A percentile compares a stretch with the other conserved stretches of the same genome.
Evolutionary conservation across 2,888 invertebrate genomes (phyloP).

Genomic region (Tortricodes alternella): DNA sequence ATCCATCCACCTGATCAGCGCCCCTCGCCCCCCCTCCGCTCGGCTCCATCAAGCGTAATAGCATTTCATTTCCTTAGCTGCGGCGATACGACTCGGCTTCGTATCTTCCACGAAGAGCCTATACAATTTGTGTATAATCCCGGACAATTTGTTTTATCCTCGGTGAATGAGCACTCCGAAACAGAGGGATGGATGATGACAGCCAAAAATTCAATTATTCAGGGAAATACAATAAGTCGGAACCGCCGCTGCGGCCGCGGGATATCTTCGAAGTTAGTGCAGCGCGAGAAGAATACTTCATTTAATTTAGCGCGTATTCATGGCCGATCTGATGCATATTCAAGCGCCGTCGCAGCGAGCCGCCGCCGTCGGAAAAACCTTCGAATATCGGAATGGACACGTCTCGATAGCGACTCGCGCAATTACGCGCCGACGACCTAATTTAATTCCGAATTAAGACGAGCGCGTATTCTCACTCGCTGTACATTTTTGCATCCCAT

Average conservation of each 20-base stretch:
- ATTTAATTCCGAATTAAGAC: no score
- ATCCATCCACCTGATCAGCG: background rate
- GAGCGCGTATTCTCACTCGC: no score
- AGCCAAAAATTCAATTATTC: constrained; percentile 29
- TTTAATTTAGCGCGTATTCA: constrained; percentile 27
- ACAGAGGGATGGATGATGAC: constrained; percentile 26
- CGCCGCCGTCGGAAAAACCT: constrained; percentile 1
- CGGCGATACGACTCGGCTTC: constrained; percentile 27
- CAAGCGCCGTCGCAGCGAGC: constrained; percentile 13
- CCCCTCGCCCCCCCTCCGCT: background rate
- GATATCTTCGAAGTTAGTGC: constrained; percentile 10
- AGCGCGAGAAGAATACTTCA: constrained; percentile 23
- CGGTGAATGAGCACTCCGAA: background rate
- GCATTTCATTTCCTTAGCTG: constrained; percentile 26
- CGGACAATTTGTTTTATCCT: constrained; percentile 25
- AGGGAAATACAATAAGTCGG: constrained; percentile 18
- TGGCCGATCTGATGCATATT: constrained; percentile 14
- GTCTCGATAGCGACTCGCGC: background rate
- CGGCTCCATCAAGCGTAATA: constrained; percentile 22
- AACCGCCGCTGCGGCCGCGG: background rate
- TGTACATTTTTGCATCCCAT: no score
- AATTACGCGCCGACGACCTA: background rate
- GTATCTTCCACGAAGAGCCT: constrained; percentile 17
- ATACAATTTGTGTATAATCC: constrained; percentile 23
- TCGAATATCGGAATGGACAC: constrained; percentile 1